These are phyloP conservation scores for Marmota flaviventris DNA, from an alignment of 2,113 vertebrate genomes.

Conservation along the genomic window DNA sequence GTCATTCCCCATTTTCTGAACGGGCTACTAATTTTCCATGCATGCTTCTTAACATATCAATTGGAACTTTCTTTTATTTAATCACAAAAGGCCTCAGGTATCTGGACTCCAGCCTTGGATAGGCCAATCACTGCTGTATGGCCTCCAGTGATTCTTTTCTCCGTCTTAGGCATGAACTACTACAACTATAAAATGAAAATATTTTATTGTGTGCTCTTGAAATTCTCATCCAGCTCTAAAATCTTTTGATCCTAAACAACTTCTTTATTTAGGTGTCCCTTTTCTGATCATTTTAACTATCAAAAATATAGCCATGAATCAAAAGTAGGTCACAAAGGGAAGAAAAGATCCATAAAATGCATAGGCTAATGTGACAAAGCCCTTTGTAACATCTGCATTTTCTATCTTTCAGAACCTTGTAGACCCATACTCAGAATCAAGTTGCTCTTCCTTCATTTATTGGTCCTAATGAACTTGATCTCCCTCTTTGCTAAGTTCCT, in stretches of 20 bases:
- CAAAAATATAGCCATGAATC: conserved; percentile 42
- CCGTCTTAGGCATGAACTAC: neutral
- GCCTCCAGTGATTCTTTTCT: neutral
- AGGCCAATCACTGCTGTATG: neutral
- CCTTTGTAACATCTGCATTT: neutral
- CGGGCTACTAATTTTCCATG: neutral
- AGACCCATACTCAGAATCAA: neutral
- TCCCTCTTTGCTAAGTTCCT: neutral
- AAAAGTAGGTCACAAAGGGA: neutral
- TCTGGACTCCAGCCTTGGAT: neutral
- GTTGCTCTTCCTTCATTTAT: neutral
- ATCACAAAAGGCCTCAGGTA: neutral
- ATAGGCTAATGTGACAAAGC: neutral
- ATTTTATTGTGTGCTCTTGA: conserved; percentile 5
- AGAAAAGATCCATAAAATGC: neutral
- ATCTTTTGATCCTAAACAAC: conserved; percentile 56
- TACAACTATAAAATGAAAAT: conserved; percentile 4
- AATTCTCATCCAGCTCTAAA: conserved; percentile 38
- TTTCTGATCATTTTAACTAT: conserved; percentile 58
- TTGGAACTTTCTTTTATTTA: neutral
- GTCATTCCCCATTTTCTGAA: conserved; percentile 43
- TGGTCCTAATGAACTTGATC: neutral
- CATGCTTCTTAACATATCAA: conserved; percentile 26
- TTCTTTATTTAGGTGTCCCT: neutral
- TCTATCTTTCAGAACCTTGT: neutral